These are phyloP conservation scores for Mactromeris polynyma DNA, from an alignment of 2,888 invertebrate genomes.

Conservation along the genomic window DNA sequence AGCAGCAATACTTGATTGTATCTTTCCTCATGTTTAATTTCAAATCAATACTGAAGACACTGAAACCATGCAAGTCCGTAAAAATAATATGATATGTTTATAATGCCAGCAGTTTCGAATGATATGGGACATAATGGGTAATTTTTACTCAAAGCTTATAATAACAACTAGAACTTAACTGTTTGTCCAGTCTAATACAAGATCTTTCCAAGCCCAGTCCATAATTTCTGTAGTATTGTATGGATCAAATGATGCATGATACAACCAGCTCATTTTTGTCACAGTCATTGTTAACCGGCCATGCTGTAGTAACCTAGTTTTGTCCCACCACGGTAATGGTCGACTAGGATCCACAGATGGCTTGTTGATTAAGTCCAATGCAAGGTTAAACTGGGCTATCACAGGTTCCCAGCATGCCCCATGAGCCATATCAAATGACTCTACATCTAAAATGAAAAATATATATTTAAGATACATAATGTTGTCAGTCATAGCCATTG, in stretches of 20 bases:
- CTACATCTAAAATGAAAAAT: constrained; percentile 90
- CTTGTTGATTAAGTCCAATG: constrained; percentile 91
- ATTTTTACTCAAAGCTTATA: no score
- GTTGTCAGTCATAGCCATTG: no score
- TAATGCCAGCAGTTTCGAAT: no score
- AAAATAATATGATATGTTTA: no score
- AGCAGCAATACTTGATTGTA: no score
- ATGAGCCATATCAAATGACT: constrained; percentile 96
- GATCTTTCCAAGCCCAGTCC: constrained; percentile 98
- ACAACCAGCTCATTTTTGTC: constrained; percentile 94
- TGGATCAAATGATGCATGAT: constrained; percentile 98
- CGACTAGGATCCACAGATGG: constrained; percentile 93
- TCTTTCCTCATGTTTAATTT: no score
- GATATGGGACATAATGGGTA: no score
- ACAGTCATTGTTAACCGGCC: constrained; percentile 96
- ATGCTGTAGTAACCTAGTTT: constrained; percentile 96
- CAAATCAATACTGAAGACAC: no score
- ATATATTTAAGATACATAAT: neutral
- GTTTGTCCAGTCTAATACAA: constrained; percentile 98
- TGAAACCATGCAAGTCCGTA: no score
- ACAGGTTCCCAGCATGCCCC: constrained; percentile 99
- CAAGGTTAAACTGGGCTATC: constrained; percentile 95
- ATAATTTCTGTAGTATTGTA: constrained; percentile 99
- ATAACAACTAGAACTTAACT: constrained; percentile 87
- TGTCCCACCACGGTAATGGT: constrained; percentile 98